Evolutionary conservation across 2,113 vertebrate species (phyloP).

Genomic region (Pundamilia nyererei): DNA sequence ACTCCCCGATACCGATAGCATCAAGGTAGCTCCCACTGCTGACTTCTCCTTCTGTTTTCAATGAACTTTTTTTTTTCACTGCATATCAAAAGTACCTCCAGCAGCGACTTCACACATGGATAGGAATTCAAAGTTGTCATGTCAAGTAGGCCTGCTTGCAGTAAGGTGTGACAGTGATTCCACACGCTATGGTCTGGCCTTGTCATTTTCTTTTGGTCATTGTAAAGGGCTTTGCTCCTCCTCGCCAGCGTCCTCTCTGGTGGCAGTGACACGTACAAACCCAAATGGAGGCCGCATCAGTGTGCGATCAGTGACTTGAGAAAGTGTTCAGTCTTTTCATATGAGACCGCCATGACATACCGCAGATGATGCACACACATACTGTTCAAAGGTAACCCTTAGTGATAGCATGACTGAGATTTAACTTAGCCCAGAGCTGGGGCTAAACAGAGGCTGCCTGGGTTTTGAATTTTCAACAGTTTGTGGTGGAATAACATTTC

Average conservation of each 20-base stretch:
- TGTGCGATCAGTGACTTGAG: not conserved
- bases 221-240: not conserved
- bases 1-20: not conserved
- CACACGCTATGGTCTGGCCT: not conserved
- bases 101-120: not conserved
- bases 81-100: constrained; percentile 17
- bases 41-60: not conserved
- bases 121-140: constrained; percentile 2
- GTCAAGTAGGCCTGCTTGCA: constrained; percentile 7
- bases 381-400: not conserved
- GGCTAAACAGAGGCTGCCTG: not conserved
- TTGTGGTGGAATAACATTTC: constrained; percentile 13
- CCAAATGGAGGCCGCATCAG: not conserved
- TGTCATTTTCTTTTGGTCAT: not conserved
- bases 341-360: not conserved
- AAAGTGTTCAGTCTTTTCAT: not conserved
- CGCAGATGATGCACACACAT: not conserved
- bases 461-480: constrained; percentile 17
- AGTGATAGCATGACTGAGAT: not conserved
- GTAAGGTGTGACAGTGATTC: not conserved
- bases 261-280: not conserved
- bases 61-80: not conserved
- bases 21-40: not conserved
- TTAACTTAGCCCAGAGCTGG: not conserved
- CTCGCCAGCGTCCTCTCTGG: not conserved